These are phyloP conservation scores for Ceratosolen fusciceps DNA, from an alignment of 1,140 invertebrate species.

Conservation along the genomic window DNA sequence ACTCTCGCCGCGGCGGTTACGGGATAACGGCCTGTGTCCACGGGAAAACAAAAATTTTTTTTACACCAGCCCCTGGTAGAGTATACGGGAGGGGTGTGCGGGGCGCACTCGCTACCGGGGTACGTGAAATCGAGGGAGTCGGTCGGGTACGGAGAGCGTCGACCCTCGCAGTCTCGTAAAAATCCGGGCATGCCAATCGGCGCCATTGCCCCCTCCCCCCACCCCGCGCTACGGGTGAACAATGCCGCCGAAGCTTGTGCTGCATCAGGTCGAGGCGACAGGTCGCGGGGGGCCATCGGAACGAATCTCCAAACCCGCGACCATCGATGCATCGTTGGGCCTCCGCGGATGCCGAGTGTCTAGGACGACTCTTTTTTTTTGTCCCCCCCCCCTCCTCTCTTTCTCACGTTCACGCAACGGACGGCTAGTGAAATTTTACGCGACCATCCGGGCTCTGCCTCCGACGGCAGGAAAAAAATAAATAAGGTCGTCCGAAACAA, in stretches of 20 bases:
- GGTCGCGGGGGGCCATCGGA: neutral
- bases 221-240: slow-evolving; percentile 58
- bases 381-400: no score
- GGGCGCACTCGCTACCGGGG: no score
- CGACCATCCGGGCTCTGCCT: neutral
- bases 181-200: slow-evolving; percentile 67
- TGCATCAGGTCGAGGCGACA: slow-evolving; percentile 40
- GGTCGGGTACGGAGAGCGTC: neutral
- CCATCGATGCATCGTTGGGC: slow-evolving; percentile 34
- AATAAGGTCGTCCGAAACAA: no score
- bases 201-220: slow-evolving; percentile 67
- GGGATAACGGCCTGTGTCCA: neutral
- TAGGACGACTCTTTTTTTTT: slow-evolving; percentile 9
- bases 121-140: neutral
- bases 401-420: no score
- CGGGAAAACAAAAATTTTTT: slow-evolving; percentile 59
- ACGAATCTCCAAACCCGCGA: slow-evolving; percentile 14
- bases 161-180: slow-evolving; percentile 60
- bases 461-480: neutral
- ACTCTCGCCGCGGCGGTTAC: slow-evolving; percentile 8
- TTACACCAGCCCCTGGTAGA: neutral
- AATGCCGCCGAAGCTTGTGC: slow-evolving; percentile 57
- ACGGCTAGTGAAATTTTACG: no score
- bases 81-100: neutral
- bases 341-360: neutral